Conservation (phyloP, 2,888 invertebrate species). For the Pheosia gnoma region DNA sequence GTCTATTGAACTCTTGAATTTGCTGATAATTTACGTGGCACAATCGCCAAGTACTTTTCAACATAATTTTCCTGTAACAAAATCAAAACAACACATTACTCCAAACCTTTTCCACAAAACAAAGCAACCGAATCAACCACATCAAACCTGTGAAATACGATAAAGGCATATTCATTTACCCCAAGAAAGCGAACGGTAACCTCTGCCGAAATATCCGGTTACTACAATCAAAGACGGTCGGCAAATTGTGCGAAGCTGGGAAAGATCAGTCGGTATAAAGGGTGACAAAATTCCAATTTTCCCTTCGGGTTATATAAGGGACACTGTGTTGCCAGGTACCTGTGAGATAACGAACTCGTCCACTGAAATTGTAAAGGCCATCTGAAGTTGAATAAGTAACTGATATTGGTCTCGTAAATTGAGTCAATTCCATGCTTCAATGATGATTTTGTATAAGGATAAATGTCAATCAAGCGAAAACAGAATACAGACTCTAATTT, state of each 20-base stretch:
- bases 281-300: conserved; percentile 75
- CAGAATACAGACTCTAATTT: too few species aligned
- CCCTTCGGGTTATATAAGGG: conserved; percentile 51
- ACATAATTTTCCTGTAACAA: conserved; percentile 6
- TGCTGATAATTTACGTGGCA: too few species aligned
- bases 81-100: not conserved
- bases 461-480: too few species aligned
- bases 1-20: too few species aligned
- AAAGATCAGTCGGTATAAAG: conserved; percentile 70
- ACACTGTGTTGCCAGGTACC: conserved; percentile 1
- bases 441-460: too few species aligned
- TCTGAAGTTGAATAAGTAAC: too few species aligned
- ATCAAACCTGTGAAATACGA: conserved; percentile 59
- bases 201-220: conserved; percentile 67
- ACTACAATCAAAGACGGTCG: conserved; percentile 74
- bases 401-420: too few species aligned
- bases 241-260: conserved; percentile 67
- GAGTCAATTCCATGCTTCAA: too few species aligned
- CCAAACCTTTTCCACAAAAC: not conserved
- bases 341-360: not conserved
- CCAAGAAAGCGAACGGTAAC: conserved; percentile 64
- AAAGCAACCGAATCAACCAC: conserved; percentile 50
- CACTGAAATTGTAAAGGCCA: too few species aligned
- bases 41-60: too few species aligned
- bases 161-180: conserved; percentile 62